These are phyloP conservation scores for Aphelenchoides fujianensis DNA, from an alignment of 1,140 invertebrate genomes.

Conservation along the genomic window DNA sequence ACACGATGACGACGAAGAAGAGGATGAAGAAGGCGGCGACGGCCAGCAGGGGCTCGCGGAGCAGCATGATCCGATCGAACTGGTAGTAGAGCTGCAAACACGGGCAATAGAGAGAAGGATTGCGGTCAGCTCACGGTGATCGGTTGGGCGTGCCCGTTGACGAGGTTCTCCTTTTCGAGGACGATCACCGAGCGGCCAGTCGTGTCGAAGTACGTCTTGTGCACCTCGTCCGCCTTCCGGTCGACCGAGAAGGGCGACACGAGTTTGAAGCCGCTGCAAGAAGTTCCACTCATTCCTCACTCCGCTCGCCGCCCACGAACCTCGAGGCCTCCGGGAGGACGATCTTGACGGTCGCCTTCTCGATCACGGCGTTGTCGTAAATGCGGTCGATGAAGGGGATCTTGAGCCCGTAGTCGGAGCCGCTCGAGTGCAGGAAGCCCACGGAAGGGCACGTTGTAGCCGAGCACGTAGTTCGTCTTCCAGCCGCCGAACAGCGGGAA, in stretches of 20 bases:
- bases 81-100: conserved; percentile 73
- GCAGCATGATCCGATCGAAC: conserved; percentile 76
- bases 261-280: conserved; percentile 73
- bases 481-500: conserved; percentile 98
- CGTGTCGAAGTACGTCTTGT: conserved; percentile 92
- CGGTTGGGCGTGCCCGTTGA: conserved; percentile 93
- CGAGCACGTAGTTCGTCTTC: conserved; percentile 92
- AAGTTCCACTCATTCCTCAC: no score
- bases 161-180: conserved; percentile 80
- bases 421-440: conserved; percentile 83
- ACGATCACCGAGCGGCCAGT: conserved; percentile 83
- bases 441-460: conserved; percentile 96
- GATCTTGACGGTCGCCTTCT: conserved; percentile 82
- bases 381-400: conserved; percentile 91
- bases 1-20: conserved; percentile 86
- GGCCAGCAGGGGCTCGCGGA: conserved; percentile 87
- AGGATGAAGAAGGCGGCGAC: conserved; percentile 82
- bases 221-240: conserved; percentile 73
- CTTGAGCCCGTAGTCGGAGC: conserved; percentile 72
- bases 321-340: conserved; percentile 86
- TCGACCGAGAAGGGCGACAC: conserved; percentile 78
- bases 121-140: conserved; percentile 66
- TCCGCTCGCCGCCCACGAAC: no score
- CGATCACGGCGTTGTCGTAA: conserved; percentile 91
- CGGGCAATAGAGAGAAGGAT: background rate